Evolutionary conservation across 35 echinoderm and acorn worm species (phyloP).

Genomic region (Lytechinus pictus): DNA sequence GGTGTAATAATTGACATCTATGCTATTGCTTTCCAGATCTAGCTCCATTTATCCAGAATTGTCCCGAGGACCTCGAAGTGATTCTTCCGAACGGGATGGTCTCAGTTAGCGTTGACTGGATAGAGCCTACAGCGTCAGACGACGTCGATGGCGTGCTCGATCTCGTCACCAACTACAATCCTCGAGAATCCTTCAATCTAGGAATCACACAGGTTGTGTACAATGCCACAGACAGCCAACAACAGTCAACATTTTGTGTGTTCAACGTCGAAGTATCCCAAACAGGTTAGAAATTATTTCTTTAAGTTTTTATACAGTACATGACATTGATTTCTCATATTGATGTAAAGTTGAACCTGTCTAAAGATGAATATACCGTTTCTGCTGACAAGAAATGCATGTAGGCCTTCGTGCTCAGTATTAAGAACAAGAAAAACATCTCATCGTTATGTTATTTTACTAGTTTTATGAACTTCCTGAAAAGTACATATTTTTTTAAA

Average conservation of each 20-base stretch:
- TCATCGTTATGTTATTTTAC: too few species aligned
- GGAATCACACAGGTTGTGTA: neutral
- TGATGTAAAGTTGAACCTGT: too few species aligned
- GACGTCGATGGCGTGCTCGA: neutral
- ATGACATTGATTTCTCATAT: too few species aligned
- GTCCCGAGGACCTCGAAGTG: neutral
- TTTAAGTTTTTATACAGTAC: too few species aligned
- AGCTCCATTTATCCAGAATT: neutral
- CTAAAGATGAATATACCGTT: too few species aligned
- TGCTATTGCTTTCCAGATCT: neutral
- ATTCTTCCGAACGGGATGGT: neutral
- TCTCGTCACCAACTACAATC: neutral
- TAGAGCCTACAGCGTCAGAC: neutral
- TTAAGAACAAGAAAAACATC: too few species aligned
- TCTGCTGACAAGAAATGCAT: too few species aligned
- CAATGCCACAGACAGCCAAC: neutral
- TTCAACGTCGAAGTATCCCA: neutral
- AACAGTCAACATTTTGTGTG: neutral
- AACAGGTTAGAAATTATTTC: neutral
- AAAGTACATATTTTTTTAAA: too few species aligned
- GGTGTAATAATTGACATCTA: too few species aligned
- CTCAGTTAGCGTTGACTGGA: neutral
- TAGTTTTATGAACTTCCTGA: too few species aligned
- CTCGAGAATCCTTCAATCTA: neutral
- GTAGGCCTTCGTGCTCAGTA: too few species aligned